These are phyloP conservation scores for Rhogogaster chlorosoma DNA, from an alignment of 2,888 invertebrate species.

Conservation along the genomic window DNA sequence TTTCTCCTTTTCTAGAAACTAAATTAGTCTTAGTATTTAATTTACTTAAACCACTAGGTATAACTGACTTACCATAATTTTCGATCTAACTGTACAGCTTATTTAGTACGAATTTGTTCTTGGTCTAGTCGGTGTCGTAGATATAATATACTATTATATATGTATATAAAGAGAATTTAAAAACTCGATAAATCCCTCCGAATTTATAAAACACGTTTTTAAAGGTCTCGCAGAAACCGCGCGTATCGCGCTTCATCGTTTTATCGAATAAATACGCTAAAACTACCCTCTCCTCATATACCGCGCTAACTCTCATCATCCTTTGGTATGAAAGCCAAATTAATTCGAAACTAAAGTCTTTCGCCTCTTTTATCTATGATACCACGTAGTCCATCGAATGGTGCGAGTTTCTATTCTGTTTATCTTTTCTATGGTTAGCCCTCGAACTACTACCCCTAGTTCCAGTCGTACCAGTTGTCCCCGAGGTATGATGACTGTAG, in stretches of 20 bases:
- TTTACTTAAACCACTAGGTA: not conserved
- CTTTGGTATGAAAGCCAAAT: not conserved
- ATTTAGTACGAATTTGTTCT: slow-evolving; percentile 37
- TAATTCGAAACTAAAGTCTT: not conserved
- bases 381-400: slow-evolving; percentile 73
- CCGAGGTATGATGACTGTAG: slow-evolving; percentile 90
- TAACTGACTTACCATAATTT: not conserved
- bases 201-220: not conserved
- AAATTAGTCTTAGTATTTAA: not conserved
- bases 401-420: slow-evolving; percentile 68
- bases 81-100: slow-evolving; percentile 31
- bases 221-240: not conserved
- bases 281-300: not conserved
- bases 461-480: slow-evolving; percentile 74
- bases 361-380: slow-evolving; percentile 61
- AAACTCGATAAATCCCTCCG: not conserved
- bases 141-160: not conserved
- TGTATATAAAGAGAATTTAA: not conserved
- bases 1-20: not conserved
- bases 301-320: not conserved
- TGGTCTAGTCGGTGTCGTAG: slow-evolving; percentile 18
- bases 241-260: not conserved
- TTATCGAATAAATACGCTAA: not conserved
- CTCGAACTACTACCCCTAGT: slow-evolving; percentile 68
- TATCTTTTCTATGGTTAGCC: slow-evolving; percentile 72